These are phyloP conservation scores for Heterotis niloticus DNA, from an alignment of 2,113 vertebrate genomes.

Conservation along the genomic window DNA sequence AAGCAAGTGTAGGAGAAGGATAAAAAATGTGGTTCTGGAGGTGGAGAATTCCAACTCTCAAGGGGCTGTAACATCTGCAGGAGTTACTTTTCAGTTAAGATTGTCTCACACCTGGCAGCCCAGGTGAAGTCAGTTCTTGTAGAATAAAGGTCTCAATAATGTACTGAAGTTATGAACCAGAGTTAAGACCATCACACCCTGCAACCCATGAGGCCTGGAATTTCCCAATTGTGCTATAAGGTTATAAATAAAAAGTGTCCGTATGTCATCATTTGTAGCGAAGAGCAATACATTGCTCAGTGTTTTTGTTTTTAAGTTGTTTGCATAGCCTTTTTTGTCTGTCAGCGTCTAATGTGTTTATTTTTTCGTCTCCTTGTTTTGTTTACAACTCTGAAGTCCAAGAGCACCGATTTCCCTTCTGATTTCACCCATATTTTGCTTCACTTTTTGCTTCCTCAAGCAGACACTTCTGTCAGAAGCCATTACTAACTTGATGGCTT, in stretches of 20 bases:
- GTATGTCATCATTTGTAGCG: neutral
- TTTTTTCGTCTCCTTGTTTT: slow-evolving; percentile 35
- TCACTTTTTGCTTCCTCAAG: slow-evolving; percentile 40
- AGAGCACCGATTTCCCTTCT: slow-evolving; percentile 34
- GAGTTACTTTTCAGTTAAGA: neutral
- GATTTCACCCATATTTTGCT: slow-evolving; percentile 39
- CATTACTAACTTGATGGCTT: slow-evolving; percentile 35
- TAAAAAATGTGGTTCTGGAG: neutral
- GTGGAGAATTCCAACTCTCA: neutral
- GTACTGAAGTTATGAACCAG: too few relatives aligned
- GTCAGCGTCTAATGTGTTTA: slow-evolving; percentile 23
- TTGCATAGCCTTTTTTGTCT: slow-evolving; percentile 24
- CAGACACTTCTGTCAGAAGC: slow-evolving; percentile 40
- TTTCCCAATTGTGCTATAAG: neutral
- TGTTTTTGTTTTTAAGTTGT: slow-evolving; percentile 2
- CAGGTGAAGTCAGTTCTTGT: neutral
- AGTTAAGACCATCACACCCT: neutral
- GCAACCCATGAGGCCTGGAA: neutral
- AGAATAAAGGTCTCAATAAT: neutral
- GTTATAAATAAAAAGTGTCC: neutral
- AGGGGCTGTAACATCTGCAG: neutral
- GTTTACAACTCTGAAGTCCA: slow-evolving; percentile 27
- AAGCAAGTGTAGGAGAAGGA: neutral
- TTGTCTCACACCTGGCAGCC: neutral
- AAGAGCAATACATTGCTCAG: neutral